phyloP scores from a whole-genome alignment of 2,888 invertebrate genomes.

The Drosophila quinaria region DNA sequence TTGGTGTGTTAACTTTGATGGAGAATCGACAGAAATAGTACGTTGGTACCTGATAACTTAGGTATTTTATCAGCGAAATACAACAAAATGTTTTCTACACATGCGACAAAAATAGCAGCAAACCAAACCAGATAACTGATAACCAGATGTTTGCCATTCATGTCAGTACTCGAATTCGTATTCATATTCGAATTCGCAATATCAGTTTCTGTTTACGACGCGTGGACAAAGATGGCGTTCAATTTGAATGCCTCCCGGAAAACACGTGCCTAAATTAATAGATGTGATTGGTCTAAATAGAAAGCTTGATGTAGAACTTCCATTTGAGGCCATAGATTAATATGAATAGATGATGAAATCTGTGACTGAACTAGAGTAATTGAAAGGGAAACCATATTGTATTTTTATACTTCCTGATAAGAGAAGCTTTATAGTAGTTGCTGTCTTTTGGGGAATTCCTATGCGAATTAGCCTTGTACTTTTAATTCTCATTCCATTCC shows the following conservation, averaged over 20 bases:
- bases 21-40: conserved; percentile 51
- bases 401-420: not conserved
- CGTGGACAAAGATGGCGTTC: conserved; percentile 11
- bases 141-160: conserved; percentile 57
- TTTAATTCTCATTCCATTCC: not conserved
- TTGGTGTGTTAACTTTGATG: conserved; percentile 20
- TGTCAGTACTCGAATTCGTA: not conserved
- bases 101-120: conserved; percentile 45
- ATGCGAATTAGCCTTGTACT: not conserved
- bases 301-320: not conserved
- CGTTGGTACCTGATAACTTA: conserved; percentile 52
- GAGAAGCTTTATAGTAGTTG: too few relatives aligned
- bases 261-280: conserved; percentile 47
- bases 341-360: conserved; percentile 9
- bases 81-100: conserved; percentile 33
- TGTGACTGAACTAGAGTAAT: not conserved
- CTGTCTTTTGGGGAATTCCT: not conserved
- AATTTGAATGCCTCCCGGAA: conserved; percentile 43
- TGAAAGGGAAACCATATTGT: conserved; percentile 1
- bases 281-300: conserved; percentile 21
- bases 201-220: conserved; percentile 48
- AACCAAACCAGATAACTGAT: conserved; percentile 48
- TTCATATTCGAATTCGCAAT: conserved; percentile 5
- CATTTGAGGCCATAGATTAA: not conserved
- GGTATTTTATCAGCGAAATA: conserved; percentile 73